Conservation (phyloP, 2,113 vertebrate species). For the Turdus rufiventris region DNA sequence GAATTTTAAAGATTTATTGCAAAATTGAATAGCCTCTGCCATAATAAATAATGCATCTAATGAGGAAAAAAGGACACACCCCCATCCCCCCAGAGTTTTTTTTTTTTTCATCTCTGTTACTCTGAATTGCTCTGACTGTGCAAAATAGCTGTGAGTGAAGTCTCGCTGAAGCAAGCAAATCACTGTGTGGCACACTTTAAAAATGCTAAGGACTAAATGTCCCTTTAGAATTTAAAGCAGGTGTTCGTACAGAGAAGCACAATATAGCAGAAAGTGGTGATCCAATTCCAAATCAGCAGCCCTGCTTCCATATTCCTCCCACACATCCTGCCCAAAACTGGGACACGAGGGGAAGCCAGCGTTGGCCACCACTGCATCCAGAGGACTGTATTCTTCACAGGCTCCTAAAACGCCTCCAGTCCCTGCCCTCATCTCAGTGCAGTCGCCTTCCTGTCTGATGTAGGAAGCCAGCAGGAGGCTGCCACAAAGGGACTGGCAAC, state of each 20-base stretch:
- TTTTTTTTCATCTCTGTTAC: not conserved
- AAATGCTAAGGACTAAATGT: slow-evolving; percentile 4
- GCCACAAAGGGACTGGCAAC: not conserved
- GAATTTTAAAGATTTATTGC: not conserved
- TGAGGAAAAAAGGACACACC: not conserved
- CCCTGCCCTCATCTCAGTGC: not conserved
- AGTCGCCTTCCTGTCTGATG: not conserved
- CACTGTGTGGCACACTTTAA: not conserved
- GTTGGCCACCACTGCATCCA: not conserved
- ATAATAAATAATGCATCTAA: slow-evolving; percentile 5
- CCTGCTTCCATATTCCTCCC: slow-evolving; percentile 1
- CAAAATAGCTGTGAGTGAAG: slow-evolving; percentile 20
- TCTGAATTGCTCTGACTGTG: slow-evolving; percentile 14
- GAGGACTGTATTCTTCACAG: not conserved
- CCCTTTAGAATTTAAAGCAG: slow-evolving; percentile 18
- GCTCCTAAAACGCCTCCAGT: not conserved
- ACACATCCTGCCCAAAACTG: not conserved
- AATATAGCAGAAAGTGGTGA: not conserved
- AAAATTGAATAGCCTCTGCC: not conserved
- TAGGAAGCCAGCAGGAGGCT: not conserved
- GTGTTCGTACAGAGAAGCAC: not conserved
- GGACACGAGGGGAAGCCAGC: not conserved
- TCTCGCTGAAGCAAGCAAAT: slow-evolving; percentile 27
- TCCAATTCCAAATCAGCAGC: not conserved
- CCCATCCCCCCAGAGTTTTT: not conserved